Conservation (phyloP, 2,797 vertebrate genomes). For the Rhinatrema bivittatum region DNA sequence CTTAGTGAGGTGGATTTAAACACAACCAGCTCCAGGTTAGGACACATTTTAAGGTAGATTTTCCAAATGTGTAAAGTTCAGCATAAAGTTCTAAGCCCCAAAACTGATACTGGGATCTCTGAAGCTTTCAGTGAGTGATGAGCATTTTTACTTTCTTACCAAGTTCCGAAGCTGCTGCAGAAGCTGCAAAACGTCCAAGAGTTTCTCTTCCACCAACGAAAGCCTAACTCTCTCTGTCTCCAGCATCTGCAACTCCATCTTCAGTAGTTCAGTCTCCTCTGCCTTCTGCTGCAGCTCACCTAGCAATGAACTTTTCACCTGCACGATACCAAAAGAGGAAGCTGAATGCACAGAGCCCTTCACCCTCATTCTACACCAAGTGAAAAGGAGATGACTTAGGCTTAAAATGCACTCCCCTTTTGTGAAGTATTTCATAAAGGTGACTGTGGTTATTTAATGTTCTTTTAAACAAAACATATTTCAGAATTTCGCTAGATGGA, state of each 20-base stretch:
- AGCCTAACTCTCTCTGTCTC: conserved; percentile 80
- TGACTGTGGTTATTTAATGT: no score
- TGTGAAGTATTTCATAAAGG: neutral
- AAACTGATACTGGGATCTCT: no score
- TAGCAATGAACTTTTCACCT: conserved; percentile 67
- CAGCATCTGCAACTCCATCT: conserved; percentile 84
- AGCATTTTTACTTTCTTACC: no score
- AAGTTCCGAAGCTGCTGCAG: conserved; percentile 79
- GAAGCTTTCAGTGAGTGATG: no score
- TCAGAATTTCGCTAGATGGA: no score
- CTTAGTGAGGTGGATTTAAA: no score
- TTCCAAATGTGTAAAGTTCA: no score
- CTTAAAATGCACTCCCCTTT: neutral
- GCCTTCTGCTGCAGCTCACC: conserved; percentile 71
- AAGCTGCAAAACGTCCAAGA: conserved; percentile 81
- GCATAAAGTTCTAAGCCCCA: no score
- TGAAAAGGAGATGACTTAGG: no score
- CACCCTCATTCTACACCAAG: neutral
- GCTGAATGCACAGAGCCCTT: neutral
- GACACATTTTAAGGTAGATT: no score
- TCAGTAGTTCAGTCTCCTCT: conserved; percentile 69
- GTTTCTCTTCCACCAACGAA: conserved; percentile 74
- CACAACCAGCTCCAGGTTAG: no score
- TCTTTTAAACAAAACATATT: no score
- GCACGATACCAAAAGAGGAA: conserved; percentile 12